phyloP scores from a whole-genome alignment of 2,888 invertebrate species.

The Dicyrtoma fusca region DNA sequence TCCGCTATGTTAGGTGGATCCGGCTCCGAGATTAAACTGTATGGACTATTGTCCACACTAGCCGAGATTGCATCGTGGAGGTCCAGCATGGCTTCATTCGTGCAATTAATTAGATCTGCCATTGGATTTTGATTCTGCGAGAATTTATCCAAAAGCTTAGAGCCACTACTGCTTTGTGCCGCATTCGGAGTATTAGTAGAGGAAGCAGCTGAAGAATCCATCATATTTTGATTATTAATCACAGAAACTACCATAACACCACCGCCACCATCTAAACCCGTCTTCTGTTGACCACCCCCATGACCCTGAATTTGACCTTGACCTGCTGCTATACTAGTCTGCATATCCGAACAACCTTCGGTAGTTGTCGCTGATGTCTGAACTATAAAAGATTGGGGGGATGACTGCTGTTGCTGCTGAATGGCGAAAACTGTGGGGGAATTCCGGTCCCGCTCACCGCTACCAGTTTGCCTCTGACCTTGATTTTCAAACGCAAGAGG shows the following conservation, averaged over 20 bases:
- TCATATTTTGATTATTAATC: conserved; percentile 5
- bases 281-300: no score
- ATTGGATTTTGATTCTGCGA: conserved; percentile 39
- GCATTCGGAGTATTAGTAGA: not conserved
- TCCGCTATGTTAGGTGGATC: conserved; percentile 51
- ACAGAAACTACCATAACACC: conserved; percentile 14
- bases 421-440: conserved; percentile 27
- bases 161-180: not conserved
- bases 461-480: not conserved
- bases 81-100: conserved; percentile 49
- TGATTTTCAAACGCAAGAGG: conserved; percentile 47
- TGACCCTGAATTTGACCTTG: no score
- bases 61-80: conserved; percentile 50
- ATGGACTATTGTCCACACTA: conserved; percentile 47
- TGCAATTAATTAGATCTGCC: conserved; percentile 45
- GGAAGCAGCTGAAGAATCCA: not conserved
- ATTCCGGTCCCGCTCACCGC: conserved; percentile 13
- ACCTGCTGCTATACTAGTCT: no score
- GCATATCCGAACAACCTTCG: not conserved
- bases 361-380: conserved; percentile 9
- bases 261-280: no score
- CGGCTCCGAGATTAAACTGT: conserved; percentile 50
- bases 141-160: conserved; percentile 15
- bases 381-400: not conserved
- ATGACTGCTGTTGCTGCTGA: not conserved